Conservation (phyloP, 2,888 invertebrate species). For the Athalia rosae region DNA sequence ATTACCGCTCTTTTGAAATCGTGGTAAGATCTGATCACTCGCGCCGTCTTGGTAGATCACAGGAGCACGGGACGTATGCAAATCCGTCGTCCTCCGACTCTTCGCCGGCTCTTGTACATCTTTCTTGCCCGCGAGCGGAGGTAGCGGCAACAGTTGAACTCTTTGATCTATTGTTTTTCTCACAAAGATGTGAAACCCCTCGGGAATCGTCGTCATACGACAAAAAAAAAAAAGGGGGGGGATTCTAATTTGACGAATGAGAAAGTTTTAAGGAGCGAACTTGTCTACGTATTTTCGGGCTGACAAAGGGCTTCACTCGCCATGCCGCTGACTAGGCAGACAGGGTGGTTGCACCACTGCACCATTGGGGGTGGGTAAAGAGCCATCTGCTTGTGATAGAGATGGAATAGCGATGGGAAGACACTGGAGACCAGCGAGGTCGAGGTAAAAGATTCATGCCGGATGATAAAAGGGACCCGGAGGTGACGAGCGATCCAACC, state of each 20-base stretch:
- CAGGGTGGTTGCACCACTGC: conserved; percentile 39
- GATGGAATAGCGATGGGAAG: conserved; percentile 45
- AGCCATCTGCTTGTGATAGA: conserved; percentile 44
- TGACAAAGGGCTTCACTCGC: conserved; percentile 48
- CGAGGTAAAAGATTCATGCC: conserved; percentile 43
- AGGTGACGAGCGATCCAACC: conserved; percentile 40
- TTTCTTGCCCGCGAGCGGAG: neutral
- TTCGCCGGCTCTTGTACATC: conserved; percentile 3
- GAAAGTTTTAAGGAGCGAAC: conserved; percentile 61
- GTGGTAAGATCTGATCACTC: conserved; percentile 6
- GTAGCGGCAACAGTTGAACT: conserved; percentile 46
- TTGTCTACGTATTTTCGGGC: conserved; percentile 37
- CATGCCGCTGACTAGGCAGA: conserved; percentile 35
- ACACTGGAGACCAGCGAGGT: conserved; percentile 38
- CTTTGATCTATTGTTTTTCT: conserved; percentile 69
- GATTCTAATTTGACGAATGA: conserved; percentile 70
- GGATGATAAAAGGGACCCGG: conserved; percentile 44
- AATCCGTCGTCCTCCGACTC: conserved; percentile 5
- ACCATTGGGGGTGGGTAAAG: conserved; percentile 31
- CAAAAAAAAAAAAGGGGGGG: conserved; percentile 62
- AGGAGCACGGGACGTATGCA: conserved; percentile 9
- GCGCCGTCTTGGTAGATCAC: neutral
- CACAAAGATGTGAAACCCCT: conserved; percentile 55
- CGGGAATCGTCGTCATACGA: conserved; percentile 59
- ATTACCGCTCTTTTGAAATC: neutral